phyloP scores from a whole-genome alignment of 2,888 invertebrate species.

The Aelia acuminata region DNA sequence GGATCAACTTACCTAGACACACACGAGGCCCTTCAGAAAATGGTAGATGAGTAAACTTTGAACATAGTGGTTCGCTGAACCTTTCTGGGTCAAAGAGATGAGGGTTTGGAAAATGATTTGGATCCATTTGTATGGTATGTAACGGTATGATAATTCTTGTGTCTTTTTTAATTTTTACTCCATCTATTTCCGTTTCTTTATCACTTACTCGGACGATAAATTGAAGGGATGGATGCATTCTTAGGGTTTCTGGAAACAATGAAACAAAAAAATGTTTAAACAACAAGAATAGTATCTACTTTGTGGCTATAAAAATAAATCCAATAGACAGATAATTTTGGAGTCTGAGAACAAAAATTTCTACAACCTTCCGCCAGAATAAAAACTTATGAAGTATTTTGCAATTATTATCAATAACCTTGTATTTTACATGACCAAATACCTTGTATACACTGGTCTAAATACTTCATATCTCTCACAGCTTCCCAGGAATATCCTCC shows the following conservation, averaged over 20 bases:
- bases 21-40: slow-evolving; percentile 56
- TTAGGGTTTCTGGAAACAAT: slow-evolving; percentile 17
- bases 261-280: too few relatives aligned
- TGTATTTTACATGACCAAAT: not conserved
- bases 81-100: slow-evolving; percentile 42
- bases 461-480: slow-evolving; percentile 60
- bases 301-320: too few relatives aligned
- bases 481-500: slow-evolving; percentile 58
- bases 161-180: slow-evolving; percentile 39
- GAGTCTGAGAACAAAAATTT: too few relatives aligned
- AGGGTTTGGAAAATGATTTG: slow-evolving; percentile 45
- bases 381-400: too few relatives aligned
- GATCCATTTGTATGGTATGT: slow-evolving; percentile 49
- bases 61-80: not conserved
- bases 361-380: too few relatives aligned
- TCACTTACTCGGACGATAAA: slow-evolving; percentile 48
- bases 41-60: not conserved
- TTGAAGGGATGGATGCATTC: slow-evolving; percentile 18
- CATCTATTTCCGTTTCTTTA: not conserved
- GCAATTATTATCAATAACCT: too few relatives aligned
- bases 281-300: too few relatives aligned
- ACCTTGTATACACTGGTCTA: slow-evolving; percentile 51
- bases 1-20: slow-evolving; percentile 30
- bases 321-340: too few relatives aligned
- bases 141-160: slow-evolving; percentile 52